Base-by-base conservation (phyloP, 2,888 invertebrate species). In the Eremobia ochroleuca region DNA sequence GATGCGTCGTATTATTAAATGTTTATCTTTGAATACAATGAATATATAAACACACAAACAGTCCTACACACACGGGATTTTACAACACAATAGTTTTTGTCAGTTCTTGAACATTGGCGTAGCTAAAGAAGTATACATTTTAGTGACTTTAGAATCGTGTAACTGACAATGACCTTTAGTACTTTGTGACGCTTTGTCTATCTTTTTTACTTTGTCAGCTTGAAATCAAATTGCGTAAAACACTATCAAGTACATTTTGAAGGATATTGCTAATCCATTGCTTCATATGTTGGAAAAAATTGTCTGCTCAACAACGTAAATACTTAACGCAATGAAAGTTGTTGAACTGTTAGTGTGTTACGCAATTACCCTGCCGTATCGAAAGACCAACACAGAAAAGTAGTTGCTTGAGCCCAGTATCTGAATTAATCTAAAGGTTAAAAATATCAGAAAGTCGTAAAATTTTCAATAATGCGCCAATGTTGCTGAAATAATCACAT, bases 1-100 rank as follows among this genome's bases (percentile, higher is more conserved):
- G n/a, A 61, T 61, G 34, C 15, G 15, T 34, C 18, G 13, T 68
- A 59, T 46, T 55, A 37, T n/a, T 37, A 31, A 43, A 52, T 13
- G 4, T 31, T 73, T 18, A 40, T n/a, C 3, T 40, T 73, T 73
- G 31, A 31, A 21, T 73, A 43, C 15, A 65, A 69, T 43, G 4
- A 40, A 68, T 66, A 79, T 61, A 87, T 75, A 82, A 80, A 86
- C 70, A 88, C 82, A 82, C 52, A 59, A 87, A 87, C 88, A 88
- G 67, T 86, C 87, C 88, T 82, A 77, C 66, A 84, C 76, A 80
- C 81, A 8, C 34, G 43, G 86, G 68, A 85, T 68, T 71, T 66
- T 2, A 83, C 59, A 77, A 70, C 62, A 81, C 61, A 83, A 68
- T 52, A 70, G 28, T 69, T 75, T 72, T 64, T 67, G 68, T 72